These are phyloP conservation scores for Delia radicum DNA, from an alignment of 1,140 invertebrate genomes.

Conservation along the genomic window DNA sequence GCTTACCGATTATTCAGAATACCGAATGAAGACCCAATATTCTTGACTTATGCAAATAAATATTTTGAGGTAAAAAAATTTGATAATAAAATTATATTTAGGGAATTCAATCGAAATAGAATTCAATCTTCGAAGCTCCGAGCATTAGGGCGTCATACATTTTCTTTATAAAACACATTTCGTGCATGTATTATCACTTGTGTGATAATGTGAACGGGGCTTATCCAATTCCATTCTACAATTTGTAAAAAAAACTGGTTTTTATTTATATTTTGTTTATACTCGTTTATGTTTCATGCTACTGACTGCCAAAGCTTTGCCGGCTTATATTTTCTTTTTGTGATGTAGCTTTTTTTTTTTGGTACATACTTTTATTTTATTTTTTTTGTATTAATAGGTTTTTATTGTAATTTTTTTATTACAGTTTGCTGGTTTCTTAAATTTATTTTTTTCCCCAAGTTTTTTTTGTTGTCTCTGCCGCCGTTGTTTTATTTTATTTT, in stretches of 20 bases:
- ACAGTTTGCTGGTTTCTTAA: conserved; percentile 4
- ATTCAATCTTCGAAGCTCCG: no score
- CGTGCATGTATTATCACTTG: no score
- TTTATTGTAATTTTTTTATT: conserved; percentile 21
- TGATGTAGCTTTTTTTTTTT: not conserved
- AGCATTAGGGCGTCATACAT: no score
- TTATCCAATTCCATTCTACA: not conserved
- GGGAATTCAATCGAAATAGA: no score
- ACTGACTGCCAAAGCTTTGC: conserved; percentile 1
- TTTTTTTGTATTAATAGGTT: conserved; percentile 12
- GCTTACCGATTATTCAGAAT: no score
- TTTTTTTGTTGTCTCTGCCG: not conserved
- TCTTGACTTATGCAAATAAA: no score
- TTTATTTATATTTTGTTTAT: not conserved
- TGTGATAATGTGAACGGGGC: not conserved
- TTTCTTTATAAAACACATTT: not conserved
- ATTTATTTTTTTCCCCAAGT: not conserved
- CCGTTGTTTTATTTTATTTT: not conserved
- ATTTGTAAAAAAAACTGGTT: conserved; percentile 8
- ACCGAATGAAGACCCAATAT: no score
- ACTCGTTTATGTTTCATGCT: conserved; percentile 12
- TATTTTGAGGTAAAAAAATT: no score
- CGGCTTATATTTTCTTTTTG: not conserved
- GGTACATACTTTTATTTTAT: not conserved
- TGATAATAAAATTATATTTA: no score